Evolutionary conservation across 2,113 vertebrate species (phyloP).

Genomic region (Gulo gulo): DNA sequence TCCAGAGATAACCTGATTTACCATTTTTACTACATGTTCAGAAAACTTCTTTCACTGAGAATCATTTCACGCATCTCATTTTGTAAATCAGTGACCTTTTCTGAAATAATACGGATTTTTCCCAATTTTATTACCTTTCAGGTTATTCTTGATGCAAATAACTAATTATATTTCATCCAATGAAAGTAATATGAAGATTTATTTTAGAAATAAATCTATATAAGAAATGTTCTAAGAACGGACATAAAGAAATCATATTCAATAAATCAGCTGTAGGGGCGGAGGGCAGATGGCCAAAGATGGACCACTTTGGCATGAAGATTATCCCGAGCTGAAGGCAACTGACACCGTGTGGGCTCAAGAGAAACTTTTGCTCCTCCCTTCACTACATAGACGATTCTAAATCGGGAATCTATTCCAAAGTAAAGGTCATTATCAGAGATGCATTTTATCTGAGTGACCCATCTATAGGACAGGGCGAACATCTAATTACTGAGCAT

Average conservation of each 20-base stretch:
- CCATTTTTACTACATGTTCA: background rate
- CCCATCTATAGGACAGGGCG: background rate
- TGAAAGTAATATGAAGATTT: background rate
- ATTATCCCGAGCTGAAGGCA: background rate
- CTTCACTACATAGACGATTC: background rate
- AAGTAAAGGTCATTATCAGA: background rate
- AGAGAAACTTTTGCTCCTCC: background rate
- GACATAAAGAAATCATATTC: background rate
- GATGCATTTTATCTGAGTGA: background rate
- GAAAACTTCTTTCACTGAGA: background rate
- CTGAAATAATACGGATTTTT: background rate
- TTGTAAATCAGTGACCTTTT: background rate
- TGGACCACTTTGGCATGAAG: background rate
- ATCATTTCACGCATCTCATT: background rate
- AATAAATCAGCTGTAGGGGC: background rate
- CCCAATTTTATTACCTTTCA: background rate
- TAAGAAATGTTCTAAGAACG: background rate
- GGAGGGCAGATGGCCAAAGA: background rate
- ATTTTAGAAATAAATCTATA: background rate
- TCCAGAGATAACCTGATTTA: background rate
- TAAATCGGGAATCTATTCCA: background rate
- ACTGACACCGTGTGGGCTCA: background rate
- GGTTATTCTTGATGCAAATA: background rate
- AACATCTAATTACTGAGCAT: background rate
- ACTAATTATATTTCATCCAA: background rate